Conservation (phyloP, 2,888 invertebrate genomes). For the Patella caerulea region DNA sequence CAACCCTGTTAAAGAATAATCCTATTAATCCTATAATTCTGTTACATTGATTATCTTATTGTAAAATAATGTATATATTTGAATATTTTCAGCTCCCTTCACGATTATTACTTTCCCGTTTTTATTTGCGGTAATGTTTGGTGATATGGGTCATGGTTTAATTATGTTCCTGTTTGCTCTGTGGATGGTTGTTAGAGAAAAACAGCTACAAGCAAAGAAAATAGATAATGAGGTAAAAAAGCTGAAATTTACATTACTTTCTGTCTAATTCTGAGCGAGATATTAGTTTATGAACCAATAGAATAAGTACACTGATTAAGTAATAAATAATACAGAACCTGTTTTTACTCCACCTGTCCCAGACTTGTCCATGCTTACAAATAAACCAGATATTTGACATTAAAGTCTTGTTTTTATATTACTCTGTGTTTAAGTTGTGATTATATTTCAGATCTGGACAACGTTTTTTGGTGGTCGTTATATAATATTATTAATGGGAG, state of each 20-base stretch:
- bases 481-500: slow-evolving; percentile 96
- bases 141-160: slow-evolving; percentile 94
- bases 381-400: neutral
- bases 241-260: no score
- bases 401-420: neutral
- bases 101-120: slow-evolving; percentile 99
- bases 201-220: slow-evolving; percentile 87
- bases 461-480: slow-evolving; percentile 99
- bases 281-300: no score
- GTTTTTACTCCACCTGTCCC: neutral
- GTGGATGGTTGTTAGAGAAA: slow-evolving; percentile 96
- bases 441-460: slow-evolving; percentile 86
- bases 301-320: slow-evolving; percentile 32
- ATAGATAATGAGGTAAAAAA: slow-evolving; percentile 85
- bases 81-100: slow-evolving; percentile 82
- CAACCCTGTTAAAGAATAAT: no score
- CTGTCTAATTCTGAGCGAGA: no score
- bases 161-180: slow-evolving; percentile 92
- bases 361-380: neutral
- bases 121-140: slow-evolving; percentile 98
- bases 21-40: no score
- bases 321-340: neutral
- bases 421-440: neutral
- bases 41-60: no score
- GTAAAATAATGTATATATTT: neutral